Evolutionary conservation across 2,113 vertebrate genomes (phyloP).

Genomic region (Dendrocopos noguchii): DNA sequence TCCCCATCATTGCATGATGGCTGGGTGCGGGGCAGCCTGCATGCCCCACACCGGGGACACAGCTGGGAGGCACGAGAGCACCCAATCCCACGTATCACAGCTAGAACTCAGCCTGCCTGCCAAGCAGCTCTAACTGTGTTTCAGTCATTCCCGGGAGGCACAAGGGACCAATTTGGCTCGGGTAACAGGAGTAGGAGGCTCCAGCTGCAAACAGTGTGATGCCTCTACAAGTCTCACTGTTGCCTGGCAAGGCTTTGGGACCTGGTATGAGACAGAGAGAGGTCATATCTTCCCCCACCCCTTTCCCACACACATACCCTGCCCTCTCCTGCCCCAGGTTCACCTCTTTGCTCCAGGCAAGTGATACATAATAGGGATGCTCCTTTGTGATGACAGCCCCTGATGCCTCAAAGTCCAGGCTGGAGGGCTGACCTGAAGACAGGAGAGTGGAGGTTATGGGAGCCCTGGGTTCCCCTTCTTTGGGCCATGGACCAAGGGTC

Average conservation of each 20-base stretch:
- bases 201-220: neutral
- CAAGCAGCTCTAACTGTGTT: neutral
- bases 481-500: fast-evolving
- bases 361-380: neutral
- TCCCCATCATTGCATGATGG: fast-evolving
- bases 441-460: neutral
- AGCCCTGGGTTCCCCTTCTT: neutral
- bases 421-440: neutral
- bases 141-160: neutral
- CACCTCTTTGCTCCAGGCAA: neutral
- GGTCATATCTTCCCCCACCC: neutral
- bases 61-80: neutral
- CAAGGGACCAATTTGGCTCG: neutral
- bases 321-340: neutral
- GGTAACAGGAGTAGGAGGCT: neutral
- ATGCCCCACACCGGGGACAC: neutral
- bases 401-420: neutral
- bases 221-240: neutral
- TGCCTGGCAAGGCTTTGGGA: neutral
- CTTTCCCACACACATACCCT: neutral
- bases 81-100: neutral
- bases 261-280: neutral
- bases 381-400: neutral
- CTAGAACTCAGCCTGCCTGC: neutral
- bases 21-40: neutral